phyloP scores from a whole-genome alignment of 2,797 vertebrate species.

The Melanotaenia trifasciata region DNA sequence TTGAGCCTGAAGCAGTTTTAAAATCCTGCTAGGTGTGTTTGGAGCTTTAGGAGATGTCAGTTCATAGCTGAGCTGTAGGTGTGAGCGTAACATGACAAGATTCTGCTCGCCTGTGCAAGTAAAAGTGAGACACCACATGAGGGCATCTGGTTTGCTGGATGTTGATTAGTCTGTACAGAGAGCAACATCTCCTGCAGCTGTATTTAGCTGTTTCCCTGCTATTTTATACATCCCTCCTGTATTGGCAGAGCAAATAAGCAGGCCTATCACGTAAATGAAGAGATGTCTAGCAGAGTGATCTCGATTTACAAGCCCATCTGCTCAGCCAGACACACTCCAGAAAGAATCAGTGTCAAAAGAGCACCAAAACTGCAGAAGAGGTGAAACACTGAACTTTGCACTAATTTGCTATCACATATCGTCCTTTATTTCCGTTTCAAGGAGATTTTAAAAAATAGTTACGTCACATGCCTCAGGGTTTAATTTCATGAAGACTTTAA shows the following conservation, averaged over 20 bases:
- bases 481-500: conserved; percentile 55
- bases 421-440: conserved; percentile 53
- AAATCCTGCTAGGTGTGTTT: conserved; percentile 47
- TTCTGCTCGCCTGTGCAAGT: conserved; percentile 38
- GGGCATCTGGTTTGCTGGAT: conserved; percentile 44
- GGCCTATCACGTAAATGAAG: conserved; percentile 75
- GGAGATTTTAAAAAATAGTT: conserved; percentile 60
- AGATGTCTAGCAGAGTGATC: conserved; percentile 78
- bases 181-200: conserved; percentile 24
- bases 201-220: conserved; percentile 43
- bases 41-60: conserved; percentile 41
- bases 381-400: conserved; percentile 48
- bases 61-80: conserved; percentile 37
- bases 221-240: conserved; percentile 49
- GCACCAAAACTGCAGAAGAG: conserved; percentile 51
- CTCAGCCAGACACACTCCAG: conserved; percentile 67
- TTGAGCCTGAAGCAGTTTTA: conserved; percentile 34
- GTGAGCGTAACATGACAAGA: conserved; percentile 10
- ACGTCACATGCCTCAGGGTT: conserved; percentile 55
- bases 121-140: conserved; percentile 21
- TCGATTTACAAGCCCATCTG: conserved; percentile 82
- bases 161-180: conserved; percentile 51
- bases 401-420: conserved; percentile 12
- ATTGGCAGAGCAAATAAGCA: conserved; percentile 66
- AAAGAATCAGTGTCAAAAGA: conserved; percentile 66